Conservation (phyloP, 2,888 invertebrate genomes). For the Drosophila imparisetae region DNA sequence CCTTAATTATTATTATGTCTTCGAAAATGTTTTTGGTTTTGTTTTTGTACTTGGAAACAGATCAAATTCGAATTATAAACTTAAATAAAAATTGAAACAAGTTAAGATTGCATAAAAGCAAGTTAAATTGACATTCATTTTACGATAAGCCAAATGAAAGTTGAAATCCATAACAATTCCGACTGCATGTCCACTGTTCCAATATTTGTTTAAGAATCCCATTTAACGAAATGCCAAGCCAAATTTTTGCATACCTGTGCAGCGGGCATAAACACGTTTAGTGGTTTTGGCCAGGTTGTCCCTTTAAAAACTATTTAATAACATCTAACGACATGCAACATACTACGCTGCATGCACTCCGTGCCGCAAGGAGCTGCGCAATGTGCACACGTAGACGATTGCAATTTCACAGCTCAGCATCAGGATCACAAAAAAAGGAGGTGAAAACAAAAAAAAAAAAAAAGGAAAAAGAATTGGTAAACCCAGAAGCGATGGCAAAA, state of each 20-base stretch:
- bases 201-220: conserved; percentile 14
- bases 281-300: conserved; percentile 2
- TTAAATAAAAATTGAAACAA: background rate
- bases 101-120: background rate
- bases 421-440: conserved; percentile 8
- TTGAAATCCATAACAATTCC: background rate
- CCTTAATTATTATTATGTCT: background rate
- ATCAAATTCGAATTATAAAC: background rate
- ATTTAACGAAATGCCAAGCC: conserved; percentile 6
- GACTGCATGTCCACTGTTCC: background rate
- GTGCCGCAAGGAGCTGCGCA: conserved; percentile 4
- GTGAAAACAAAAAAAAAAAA: background rate
- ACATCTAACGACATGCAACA: conserved; percentile 39
- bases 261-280: conserved; percentile 30
- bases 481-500: conserved; percentile 46
- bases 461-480: conserved; percentile 15
- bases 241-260: conserved; percentile 23
- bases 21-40: no score
- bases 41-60: background rate
- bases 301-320: conserved; percentile 55
- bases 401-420: conserved; percentile 75
- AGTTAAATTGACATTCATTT: background rate
- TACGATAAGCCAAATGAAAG: background rate
- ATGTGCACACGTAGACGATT: conserved; percentile 51
- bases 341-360: background rate